Conservation (phyloP, 2,113 vertebrate species). For the Alosa alosa region DNA sequence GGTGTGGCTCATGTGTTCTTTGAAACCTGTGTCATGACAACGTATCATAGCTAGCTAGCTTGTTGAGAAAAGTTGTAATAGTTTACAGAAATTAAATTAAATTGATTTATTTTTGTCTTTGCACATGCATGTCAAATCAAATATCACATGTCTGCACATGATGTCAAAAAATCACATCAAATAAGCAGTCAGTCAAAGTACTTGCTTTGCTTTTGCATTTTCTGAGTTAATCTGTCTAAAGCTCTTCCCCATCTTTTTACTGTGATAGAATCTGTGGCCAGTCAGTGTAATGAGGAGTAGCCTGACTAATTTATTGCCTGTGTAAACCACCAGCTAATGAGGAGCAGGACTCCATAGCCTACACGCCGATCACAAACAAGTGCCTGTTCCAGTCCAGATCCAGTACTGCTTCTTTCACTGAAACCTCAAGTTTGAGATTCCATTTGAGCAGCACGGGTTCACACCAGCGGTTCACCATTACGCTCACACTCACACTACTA, state of each 20-base stretch:
- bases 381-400: neutral
- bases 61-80: neutral
- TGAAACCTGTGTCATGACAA: neutral
- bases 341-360: neutral
- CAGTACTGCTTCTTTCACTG: neutral
- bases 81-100: neutral
- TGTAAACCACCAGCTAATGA: conserved; percentile 13
- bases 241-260: neutral
- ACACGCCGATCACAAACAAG: neutral
- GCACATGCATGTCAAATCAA: neutral
- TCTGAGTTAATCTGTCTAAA: neutral
- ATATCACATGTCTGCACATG: no score
- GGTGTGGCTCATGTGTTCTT: neutral
- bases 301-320: conserved; percentile 12
- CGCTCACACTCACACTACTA: neutral
- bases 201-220: neutral
- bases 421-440: neutral
- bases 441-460: neutral
- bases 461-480: neutral
- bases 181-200: neutral
- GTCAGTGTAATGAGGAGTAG: conserved; percentile 6
- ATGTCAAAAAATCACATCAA: no score
- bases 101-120: neutral
- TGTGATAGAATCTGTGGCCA: neutral
- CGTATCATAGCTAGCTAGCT: conserved; percentile 11